Percentiles rank a stretch among this genome's conserved stretches.
phyloP scores from a whole-genome alignment of 2,888 invertebrate genomes.

The Germaria angustata region DNA sequence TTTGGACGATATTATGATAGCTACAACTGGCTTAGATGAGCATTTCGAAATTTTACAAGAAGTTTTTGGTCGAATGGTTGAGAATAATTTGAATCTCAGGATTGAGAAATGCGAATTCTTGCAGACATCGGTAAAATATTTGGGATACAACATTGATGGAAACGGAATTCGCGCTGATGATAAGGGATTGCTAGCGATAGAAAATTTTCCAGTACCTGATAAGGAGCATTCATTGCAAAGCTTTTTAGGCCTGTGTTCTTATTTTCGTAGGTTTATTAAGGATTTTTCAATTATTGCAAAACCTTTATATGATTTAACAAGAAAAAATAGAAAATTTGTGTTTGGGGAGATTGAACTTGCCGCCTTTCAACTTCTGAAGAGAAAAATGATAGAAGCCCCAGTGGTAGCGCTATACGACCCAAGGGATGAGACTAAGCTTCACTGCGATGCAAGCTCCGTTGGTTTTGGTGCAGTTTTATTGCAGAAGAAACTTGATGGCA shows the following conservation, averaged over 20 bases:
- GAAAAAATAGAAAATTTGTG: no score
- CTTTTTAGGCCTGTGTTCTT: background rate
- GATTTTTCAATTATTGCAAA: background rate
- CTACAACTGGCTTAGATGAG: constrained; percentile 20
- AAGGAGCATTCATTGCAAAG: background rate
- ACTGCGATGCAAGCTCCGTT: background rate
- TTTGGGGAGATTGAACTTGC: no score
- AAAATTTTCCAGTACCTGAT: background rate
- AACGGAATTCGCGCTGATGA: constrained; percentile 37
- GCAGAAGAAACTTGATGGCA: no score
- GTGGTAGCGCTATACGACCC: no score
- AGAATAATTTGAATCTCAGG: constrained; percentile 42
- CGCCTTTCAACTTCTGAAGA: no score
- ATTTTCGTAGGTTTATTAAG: background rate
- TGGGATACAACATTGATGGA: constrained; percentile 42
- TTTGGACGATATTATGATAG: constrained; percentile 61
- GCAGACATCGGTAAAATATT: constrained; percentile 28
- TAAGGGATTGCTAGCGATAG: background rate
- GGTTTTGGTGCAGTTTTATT: background rate
- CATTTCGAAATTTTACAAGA: constrained; percentile 35
- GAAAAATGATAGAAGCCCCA: no score
- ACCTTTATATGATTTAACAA: no score
- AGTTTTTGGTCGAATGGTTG: constrained; percentile 27
- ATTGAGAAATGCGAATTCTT: constrained; percentile 49
- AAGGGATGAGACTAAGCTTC: background rate